These are phyloP conservation scores for Dasypogon diadema DNA, from an alignment of 2,888 invertebrate species.

Conservation along the genomic window DNA sequence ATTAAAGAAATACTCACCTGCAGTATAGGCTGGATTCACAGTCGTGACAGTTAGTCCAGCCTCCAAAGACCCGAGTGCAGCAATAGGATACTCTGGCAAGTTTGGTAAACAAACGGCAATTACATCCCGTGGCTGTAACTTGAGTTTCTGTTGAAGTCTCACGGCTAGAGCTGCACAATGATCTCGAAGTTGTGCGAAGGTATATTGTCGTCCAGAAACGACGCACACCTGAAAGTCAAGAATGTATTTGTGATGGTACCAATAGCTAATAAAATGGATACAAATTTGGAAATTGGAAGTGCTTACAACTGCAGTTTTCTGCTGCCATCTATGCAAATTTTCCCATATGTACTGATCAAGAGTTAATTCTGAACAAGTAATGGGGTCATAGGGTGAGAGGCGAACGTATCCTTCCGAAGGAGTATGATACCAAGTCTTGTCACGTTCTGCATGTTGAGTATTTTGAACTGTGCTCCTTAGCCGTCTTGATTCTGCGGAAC, in stretches of 20 bases:
- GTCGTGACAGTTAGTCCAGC: conserved; percentile 79
- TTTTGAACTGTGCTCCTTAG: conserved; percentile 7
- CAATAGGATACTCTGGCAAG: conserved; percentile 79
- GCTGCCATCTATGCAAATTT: conserved; percentile 74
- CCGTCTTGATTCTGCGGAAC: not conserved
- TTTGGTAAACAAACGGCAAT: conserved; percentile 81
- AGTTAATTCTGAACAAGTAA: conserved; percentile 71
- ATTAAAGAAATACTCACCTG: conserved; percentile 69
- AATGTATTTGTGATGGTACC: no score
- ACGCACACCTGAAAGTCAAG: conserved; percentile 80
- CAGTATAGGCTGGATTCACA: conserved; percentile 81
- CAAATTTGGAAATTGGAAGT: no score
- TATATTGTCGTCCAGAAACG: conserved; percentile 78
- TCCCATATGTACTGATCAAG: conserved; percentile 75
- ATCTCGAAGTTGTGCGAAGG: conserved; percentile 76
- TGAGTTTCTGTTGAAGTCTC: conserved; percentile 75
- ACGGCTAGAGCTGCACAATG: conserved; percentile 76
- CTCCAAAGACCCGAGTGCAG: conserved; percentile 75
- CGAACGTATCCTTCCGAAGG: conserved; percentile 64
- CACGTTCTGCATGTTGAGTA: not conserved
- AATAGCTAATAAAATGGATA: no score
- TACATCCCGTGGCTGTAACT: conserved; percentile 75
- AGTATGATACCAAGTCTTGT: conserved; percentile 60
- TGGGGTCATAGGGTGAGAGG: conserved; percentile 70
- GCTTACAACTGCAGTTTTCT: conserved; percentile 75